Conservation (phyloP, 1,140 invertebrate genomes). For the Drosophila melanica region DNA sequence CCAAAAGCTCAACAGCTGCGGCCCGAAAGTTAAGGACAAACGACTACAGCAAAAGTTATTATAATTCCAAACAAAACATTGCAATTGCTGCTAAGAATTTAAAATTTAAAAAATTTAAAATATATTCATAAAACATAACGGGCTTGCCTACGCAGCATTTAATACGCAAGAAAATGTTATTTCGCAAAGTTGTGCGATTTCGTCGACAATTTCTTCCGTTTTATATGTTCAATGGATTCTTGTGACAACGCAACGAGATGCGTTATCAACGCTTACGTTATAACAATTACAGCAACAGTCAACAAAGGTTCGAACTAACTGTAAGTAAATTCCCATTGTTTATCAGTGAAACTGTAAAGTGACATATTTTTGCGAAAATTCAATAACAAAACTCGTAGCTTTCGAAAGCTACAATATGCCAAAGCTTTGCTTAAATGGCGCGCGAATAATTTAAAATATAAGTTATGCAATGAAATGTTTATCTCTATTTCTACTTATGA, state of each 20-base stretch:
- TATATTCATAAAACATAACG: not conserved
- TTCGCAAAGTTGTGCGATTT: constrained; percentile 62
- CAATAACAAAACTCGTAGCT: constrained; percentile 30
- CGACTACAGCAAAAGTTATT: constrained; percentile 7
- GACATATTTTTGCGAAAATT: constrained; percentile 20
- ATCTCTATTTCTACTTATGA: not conserved
- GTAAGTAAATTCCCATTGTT: constrained; percentile 42
- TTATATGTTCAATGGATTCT: constrained; percentile 75
- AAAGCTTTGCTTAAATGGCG: constrained; percentile 8
- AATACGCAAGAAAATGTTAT: constrained; percentile 53
- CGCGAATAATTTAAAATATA: not conserved
- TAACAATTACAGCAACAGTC: constrained; percentile 54
- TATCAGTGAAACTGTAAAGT: not conserved
- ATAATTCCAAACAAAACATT: constrained; percentile 39
- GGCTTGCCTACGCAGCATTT: constrained; percentile 3
- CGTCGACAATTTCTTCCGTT: constrained; percentile 74
- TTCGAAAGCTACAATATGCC: constrained; percentile 21
- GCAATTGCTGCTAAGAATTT: not conserved
- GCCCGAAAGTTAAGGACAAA: constrained; percentile 17
- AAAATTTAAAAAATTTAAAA: not conserved
- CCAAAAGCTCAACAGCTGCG: constrained; percentile 7
- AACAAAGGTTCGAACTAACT: constrained; percentile 51
- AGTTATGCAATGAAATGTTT: not conserved
- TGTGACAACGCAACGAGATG: constrained; percentile 70
- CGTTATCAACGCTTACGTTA: constrained; percentile 76